Evolutionary conservation across 2,113 vertebrate genomes (phyloP), one percentile per base, ranked within the genome.

Genomic region (Entosphenus tridentatus): DNA sequence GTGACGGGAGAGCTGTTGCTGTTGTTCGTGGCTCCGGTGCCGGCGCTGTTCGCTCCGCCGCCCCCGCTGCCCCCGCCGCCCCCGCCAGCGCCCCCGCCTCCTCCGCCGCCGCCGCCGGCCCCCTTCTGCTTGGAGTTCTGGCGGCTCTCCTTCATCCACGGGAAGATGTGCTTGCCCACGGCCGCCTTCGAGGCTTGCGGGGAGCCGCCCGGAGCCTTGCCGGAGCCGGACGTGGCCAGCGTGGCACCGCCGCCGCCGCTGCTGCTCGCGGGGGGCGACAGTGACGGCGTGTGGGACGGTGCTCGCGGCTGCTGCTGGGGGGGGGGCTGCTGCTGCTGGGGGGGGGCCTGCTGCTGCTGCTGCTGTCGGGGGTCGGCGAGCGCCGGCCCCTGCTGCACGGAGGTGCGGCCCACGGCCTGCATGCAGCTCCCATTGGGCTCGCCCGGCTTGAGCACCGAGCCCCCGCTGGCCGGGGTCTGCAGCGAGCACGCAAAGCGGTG

Each of bases 91-190:
- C 39, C 39, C 39, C 39, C 39, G 39, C 39, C 58, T 3, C 58
- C 58, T 3, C 58, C 58, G 6, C 5, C 39, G 16, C 58, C 58
- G 58, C 58, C 16, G 58, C 85, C 86, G 82, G 83, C 89, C 80
- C 78, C 83, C 85, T 96, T 98, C 82, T 95, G 90, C 79, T 96
- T 96, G 78, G 85, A 86, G 78, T 87, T 95, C 83, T 98, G 93
- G 70, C 91, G 85, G 71, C 87, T 89, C 73, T 96, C 93, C 81
- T 98, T 98, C 92, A 96, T 96, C 92, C 93, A 98, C 0, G 93
- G 90, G 77, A 95, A 98, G 78, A 96, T 91, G 68, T 96, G 88
- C 77, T 95, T 96, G 76, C 83, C 84, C 73, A 85, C 75, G 2
- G 81, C 78, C 58, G 79, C 77, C 78, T 13, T 62, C 58, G 58